A percentile compares a stretch with the other conserved stretches of the same genome.
Evolutionary conservation across 2,797 vertebrate genomes (phyloP).

Genomic region (Triplophysa yarkandensis): DNA sequence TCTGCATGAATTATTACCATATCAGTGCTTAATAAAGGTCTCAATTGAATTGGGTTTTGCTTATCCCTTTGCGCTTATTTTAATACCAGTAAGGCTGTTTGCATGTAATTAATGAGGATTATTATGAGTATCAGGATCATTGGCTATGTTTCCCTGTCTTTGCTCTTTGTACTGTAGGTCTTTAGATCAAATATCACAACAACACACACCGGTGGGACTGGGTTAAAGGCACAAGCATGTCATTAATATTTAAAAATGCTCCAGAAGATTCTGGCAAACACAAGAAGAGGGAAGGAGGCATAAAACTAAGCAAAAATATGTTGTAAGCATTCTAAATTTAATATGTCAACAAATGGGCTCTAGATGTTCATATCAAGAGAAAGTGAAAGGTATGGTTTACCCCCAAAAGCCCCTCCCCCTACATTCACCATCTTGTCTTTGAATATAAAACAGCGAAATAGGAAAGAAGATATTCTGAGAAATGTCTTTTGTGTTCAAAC

Average conservation of each 20-base stretch:
- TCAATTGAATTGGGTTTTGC: conserved; percentile 1
- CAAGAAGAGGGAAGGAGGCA: neutral
- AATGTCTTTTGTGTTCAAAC: no score
- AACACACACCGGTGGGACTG: neutral
- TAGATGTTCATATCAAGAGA: no score
- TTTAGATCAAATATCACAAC: neutral
- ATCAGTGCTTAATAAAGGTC: conserved; percentile 12
- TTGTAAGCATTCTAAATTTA: no score
- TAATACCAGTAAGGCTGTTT: conserved; percentile 10
- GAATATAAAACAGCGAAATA: no score
- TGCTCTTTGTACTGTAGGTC: neutral
- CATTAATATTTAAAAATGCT: neutral
- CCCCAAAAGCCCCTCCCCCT: no score
- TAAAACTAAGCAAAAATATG: no score
- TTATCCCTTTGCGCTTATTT: neutral
- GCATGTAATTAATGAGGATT: conserved; percentile 14
- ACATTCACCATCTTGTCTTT: no score
- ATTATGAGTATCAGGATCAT: conserved; percentile 19
- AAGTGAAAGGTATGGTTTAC: no score
- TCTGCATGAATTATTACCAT: conserved; percentile 36
- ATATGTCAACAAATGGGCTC: no score
- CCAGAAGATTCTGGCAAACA: neutral
- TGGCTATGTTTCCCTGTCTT: neutral
- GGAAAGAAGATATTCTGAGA: no score
- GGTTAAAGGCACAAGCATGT: neutral